Conservation (phyloP, 2,888 invertebrate species). For the Leptogaster cylindrica region DNA sequence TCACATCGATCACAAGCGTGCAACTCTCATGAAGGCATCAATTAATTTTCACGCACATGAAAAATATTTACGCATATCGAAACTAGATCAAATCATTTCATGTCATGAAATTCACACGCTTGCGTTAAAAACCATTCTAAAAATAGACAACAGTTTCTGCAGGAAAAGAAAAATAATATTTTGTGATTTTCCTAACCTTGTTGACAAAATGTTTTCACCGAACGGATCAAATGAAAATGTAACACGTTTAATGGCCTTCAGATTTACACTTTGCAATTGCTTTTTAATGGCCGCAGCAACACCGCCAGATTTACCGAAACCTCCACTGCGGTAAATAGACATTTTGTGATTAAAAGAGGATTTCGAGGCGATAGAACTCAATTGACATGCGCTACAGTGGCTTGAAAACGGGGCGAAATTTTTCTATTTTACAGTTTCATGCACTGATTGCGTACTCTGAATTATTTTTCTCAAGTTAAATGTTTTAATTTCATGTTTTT, state of each 20-base stretch:
- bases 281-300: conserved; percentile 75
- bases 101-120: neutral
- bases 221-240: conserved; percentile 86
- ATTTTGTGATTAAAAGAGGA: no score
- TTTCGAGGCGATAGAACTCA: no score
- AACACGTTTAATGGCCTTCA: conserved; percentile 80
- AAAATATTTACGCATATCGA: neutral
- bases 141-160: neutral
- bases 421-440: neutral
- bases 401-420: neutral
- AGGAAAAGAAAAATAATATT: neutral
- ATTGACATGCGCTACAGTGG: neutral
- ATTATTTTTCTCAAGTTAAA: neutral
- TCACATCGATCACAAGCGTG: conserved; percentile 1
- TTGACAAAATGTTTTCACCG: conserved; percentile 70
- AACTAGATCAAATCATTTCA: neutral
- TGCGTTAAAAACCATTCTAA: conserved; percentile 1
- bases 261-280: conserved; percentile 73
- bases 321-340: conserved; percentile 78
- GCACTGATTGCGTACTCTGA: neutral
- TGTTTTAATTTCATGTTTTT: neutral
- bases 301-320: conserved; percentile 71
- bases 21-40: no score
- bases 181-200: conserved; percentile 60
- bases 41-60: neutral